Percentiles rank a stretch among this genome's conserved stretches.
These are phyloP conservation scores for Sisor rabdophorus DNA, from an alignment of 2,113 vertebrate genomes.

Conservation along the genomic window DNA sequence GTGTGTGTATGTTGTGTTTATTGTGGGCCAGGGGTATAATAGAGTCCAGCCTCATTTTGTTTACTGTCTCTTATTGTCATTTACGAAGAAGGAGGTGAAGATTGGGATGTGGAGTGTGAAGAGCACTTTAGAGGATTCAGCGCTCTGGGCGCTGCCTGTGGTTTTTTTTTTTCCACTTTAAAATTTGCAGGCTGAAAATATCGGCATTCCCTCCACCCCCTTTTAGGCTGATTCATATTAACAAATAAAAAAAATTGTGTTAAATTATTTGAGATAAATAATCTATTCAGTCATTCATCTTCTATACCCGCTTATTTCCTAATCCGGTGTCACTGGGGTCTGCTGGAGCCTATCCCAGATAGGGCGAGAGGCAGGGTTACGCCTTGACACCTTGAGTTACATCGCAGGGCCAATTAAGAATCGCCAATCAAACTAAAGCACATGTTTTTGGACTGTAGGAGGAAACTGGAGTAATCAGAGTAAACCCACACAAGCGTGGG, in stretches of 20 bases:
- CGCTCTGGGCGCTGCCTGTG: neutral
- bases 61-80: constrained; percentile 46
- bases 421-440: no score
- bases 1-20: constrained; percentile 48
- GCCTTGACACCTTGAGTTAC: no score
- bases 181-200: constrained; percentile 18
- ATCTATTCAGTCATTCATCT: neutral
- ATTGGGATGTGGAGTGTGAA: constrained; percentile 45
- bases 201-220: no score
- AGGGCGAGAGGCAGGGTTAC: no score
- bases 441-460: no score
- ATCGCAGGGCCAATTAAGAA: no score
- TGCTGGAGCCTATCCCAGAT: no score
- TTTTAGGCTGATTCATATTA: neutral
- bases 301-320: no score
- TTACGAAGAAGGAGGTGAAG: constrained; percentile 31
- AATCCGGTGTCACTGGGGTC: no score
- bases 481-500: no score
- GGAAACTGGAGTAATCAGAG: no score
- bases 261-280: neutral
- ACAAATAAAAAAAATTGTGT: neutral
- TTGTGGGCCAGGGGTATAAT: constrained; percentile 38
- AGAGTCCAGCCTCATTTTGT: constrained; percentile 44
- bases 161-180: neutral
- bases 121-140: constrained; percentile 33